Evolutionary conservation across 2,888 invertebrate species (phyloP).

Genomic region (Chrysolina americana): DNA sequence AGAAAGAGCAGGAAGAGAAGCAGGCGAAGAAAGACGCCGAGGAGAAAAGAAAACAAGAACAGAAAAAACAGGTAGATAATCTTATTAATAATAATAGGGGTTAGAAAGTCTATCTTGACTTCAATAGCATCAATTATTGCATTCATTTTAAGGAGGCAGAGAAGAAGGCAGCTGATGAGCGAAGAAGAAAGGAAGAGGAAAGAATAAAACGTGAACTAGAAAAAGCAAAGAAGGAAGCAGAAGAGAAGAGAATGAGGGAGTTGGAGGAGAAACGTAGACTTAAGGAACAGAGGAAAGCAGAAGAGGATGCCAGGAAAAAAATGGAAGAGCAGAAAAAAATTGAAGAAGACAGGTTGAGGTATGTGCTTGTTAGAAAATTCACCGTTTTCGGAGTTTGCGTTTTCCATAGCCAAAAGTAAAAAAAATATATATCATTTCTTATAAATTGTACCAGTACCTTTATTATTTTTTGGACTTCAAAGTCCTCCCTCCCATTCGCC

Average conservation of each 20-base stretch:
- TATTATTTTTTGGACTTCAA: too few relatives aligned
- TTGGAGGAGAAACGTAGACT: slow-evolving; percentile 72
- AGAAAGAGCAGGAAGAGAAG: slow-evolving; percentile 70
- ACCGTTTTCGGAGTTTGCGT: not conserved
- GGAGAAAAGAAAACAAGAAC: slow-evolving; percentile 71
- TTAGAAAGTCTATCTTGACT: too few relatives aligned
- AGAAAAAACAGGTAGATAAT: slow-evolving; percentile 64
- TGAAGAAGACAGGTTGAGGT: slow-evolving; percentile 61
- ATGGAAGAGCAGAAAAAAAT: slow-evolving; percentile 66
- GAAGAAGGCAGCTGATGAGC: slow-evolving; percentile 71
- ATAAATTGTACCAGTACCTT: too few relatives aligned
- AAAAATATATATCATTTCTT: too few relatives aligned
- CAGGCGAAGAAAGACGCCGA: slow-evolving; percentile 71
- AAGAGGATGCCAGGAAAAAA: slow-evolving; percentile 70
- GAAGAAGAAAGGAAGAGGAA: slow-evolving; percentile 72
- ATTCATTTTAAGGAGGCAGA: slow-evolving; percentile 68
- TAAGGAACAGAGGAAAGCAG: slow-evolving; percentile 68
- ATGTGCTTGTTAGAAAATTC: slow-evolving; percentile 19
- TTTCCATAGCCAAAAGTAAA: too few relatives aligned
- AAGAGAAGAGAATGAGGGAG: slow-evolving; percentile 71
- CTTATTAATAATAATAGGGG: too few relatives aligned
- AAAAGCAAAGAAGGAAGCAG: slow-evolving; percentile 70
- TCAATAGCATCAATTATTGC: not conserved
- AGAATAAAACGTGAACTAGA: slow-evolving; percentile 71
- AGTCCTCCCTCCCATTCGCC: too few relatives aligned